Evolutionary conservation across 1,140 invertebrate genomes (phyloP), one percentile per base, ranked within the genome.

Genomic region (Drosophila mauritiana): DNA sequence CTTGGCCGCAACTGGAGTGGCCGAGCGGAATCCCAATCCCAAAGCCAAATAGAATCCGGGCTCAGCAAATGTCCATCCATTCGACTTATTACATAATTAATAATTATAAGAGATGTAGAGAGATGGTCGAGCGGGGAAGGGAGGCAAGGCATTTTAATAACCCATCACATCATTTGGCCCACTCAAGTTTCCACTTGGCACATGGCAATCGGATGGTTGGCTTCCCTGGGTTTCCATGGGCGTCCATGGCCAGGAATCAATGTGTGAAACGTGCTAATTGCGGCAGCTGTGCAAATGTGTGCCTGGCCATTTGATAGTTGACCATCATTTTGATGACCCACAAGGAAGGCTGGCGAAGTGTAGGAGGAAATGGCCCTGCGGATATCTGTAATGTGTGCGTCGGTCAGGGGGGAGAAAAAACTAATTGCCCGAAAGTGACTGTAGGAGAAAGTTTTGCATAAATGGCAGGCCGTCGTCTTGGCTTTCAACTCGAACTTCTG

Each of bases 261-360:
- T 88, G 84, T 88, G 84, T 78, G 83, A 88, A 88, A 88, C 79
- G 84, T 88, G 83, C 83, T 88, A 88, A 88, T 88, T 88, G 83
- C 83, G 79, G 79, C 84, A 88, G 83, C 83, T 88, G 83, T 88
- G 84, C 83, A 88, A 88, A 88, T 88, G 83, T 88, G 79, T 83
- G 80, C 57, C 64, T 45, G 68, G 67, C 70, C 79, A 88, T 88
- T 88, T 88, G 83, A 89, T 88, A 88, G 83, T 89, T 83, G 72
- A 81, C 75, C 83, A 86, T 88, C 83, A 88, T 83, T 89, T 85
- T 85, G 82, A 85, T 85, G 82, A 74, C 57, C 40, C 53, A 27
- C 13, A 56, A 53, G 31, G 31, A 31, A 48, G 42, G 56, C 17
- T 12, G 11, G 4, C 3, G n/a, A 17, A 51, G 6, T 31, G 7